Evolutionary conservation across 2,113 vertebrate species (phyloP), one percentile per base, ranked within the genome.

Genomic region (Asarcornis scutulata): DNA sequence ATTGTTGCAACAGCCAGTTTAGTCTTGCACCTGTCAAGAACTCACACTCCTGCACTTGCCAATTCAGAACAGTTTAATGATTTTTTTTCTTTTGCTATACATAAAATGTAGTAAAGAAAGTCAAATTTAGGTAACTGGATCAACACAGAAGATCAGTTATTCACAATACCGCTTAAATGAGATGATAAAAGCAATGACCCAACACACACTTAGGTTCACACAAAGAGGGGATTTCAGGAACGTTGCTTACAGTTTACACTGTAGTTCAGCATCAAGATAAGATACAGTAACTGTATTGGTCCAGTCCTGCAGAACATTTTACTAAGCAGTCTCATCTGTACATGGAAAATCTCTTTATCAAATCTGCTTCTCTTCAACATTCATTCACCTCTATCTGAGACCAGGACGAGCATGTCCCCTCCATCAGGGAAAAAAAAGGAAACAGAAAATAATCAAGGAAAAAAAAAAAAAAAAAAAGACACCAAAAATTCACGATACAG

Each of bases 11-110:
- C 74, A 88, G 72, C 73, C 91, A 75, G 48, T 25, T 91, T 9
- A 81, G 84, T 64, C 72, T 60, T 44, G 59, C 72, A 48, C 4
- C 91, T 92, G 91, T 53, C 95, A 96, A 92, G 91, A 95, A 27
- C 77, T 92, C 91, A 58, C 96, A 94, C 84, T 95, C 94, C 95
- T 96, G 96, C 95, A 86, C 91, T 96, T 32, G 53, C 96, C 95
- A 93, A 83, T 91, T 97, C 92, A 95, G 83, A 96, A 95, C 78
- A 95, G 87, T 88, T 97, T 96, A 98, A 97, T 94, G 84, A 95
- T 67, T 91, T 88, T 88, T 88, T 67, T 82, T 91, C 83, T 91
- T 90, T 92, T 95, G 95, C 89, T 97, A 84, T 71, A 97, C 83
- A 92, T 42, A 88, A 97, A 92, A 78, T 22, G 83, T 68, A 73